Base-by-base conservation (phyloP, 1,140 invertebrate genomes). In the Penaeus vannamei region DNA sequence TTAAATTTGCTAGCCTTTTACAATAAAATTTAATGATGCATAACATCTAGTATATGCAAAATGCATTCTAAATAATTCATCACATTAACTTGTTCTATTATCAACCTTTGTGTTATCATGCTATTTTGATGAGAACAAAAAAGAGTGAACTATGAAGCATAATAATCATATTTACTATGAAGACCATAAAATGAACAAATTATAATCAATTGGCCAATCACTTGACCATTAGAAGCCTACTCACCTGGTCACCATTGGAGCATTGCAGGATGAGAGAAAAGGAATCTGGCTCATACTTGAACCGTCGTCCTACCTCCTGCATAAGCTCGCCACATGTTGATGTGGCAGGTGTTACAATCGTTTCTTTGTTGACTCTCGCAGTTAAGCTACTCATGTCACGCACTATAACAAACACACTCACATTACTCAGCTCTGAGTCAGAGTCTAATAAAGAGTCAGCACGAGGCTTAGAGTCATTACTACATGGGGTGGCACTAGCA, bases 401-500 rank as follows among this genome's bases (percentile, higher is more conserved):
- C 72, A 95, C 93, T 84, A 94, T 93, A 92, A 95, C 95, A 90
- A 94, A 92, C 79, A 94, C 93, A 90, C 92, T 93, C 59, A 91
- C 92, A 62, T 80, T 84, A 29, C 29, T 72, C 53, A 86, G 76
- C 60, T 86, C 85, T 29, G 85, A 72, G 19, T 86, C 85, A 26
- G 76, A 32, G 62, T 86, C 85, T 36, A 84, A 5, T 53, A 53
- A 17, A 53, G 53, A 53, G 53, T 53, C 19, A 53, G 66, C 82
- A 53, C 29, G 32, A 76, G 72, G 5, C 72, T 76, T 76, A n/a
- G 72, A 29, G 14, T 29, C 72, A 32, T 76, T 36, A 76, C 72
- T 76, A 7, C 29, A 29, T n/a, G 85, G 29, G 60, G 60, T 32
- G 36, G 53, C 29, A 64, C 26, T 86, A 23, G 76, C 22, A 36